Conservation (phyloP, 2,797 vertebrate species). For the Fringilla coelebs region DNA sequence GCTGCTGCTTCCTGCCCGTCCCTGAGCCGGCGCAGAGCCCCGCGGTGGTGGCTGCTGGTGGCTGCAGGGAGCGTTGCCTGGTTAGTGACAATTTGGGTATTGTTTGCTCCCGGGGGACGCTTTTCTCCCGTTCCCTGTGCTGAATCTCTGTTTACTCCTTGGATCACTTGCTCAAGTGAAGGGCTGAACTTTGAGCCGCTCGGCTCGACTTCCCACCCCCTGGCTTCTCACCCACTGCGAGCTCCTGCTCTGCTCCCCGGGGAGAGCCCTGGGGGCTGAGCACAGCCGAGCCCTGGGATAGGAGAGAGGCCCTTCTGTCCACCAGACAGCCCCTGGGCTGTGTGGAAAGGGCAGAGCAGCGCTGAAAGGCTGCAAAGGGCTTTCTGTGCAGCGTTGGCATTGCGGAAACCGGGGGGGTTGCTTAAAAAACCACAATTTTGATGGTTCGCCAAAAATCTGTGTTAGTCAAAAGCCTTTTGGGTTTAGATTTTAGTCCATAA, state of each 20-base stretch:
- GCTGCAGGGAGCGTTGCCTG: background rate
- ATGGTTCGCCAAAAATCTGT: background rate
- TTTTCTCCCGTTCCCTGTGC: background rate
- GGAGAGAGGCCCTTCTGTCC: background rate
- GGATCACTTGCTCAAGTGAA: conserved; percentile 23
- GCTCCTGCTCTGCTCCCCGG: background rate
- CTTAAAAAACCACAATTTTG: background rate
- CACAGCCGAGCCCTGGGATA: background rate
- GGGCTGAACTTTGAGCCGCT: conserved; percentile 49
- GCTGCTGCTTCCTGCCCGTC: background rate
- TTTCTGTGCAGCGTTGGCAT: background rate
- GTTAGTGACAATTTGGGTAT: background rate
- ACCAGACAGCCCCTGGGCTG: background rate
- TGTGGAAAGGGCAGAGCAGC: background rate
- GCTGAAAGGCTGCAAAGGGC: background rate
- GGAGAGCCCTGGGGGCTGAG: background rate
- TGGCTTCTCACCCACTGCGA: conserved; percentile 46
- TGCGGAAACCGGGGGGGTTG: background rate
- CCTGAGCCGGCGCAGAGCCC: background rate
- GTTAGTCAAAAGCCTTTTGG: background rate
- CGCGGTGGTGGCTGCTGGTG: rapidly evolving
- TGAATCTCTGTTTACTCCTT: background rate
- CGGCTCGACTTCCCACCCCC: conserved; percentile 54
- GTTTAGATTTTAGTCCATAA: background rate
- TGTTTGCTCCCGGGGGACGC: background rate